phyloP scores from a whole-genome alignment of 2,113 vertebrate genomes.

The Mobula birostris region DNA sequence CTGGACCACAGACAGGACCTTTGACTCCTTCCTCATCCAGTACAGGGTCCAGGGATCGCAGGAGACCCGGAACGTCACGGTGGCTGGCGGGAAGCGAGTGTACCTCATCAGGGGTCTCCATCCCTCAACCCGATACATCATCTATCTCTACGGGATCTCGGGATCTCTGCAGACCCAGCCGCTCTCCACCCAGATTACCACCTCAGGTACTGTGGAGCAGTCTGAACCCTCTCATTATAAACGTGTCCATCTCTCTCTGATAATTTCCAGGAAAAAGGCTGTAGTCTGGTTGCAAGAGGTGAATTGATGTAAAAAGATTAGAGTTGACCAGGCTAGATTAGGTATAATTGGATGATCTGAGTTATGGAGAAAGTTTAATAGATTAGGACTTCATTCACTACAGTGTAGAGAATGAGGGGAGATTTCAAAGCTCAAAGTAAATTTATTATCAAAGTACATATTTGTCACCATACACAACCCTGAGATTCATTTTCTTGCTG shows the following conservation, averaged over 20 bases:
- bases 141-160: conserved; percentile 48
- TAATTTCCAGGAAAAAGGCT: neutral
- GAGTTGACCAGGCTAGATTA: too few relatives aligned
- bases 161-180: conserved; percentile 39
- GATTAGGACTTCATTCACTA: too few relatives aligned
- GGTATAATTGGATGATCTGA: too few relatives aligned
- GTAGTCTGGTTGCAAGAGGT: neutral
- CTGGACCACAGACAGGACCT: conserved; percentile 45
- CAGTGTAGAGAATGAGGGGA: too few relatives aligned
- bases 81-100: neutral
- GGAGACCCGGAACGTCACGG: conserved; percentile 19
- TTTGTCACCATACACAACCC: too few relatives aligned
- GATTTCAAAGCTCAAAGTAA: too few relatives aligned
- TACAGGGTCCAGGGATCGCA: conserved; percentile 44
- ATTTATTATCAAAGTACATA: too few relatives aligned
- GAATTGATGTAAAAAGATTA: too few relatives aligned
- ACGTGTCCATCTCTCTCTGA: neutral
- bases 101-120: conserved; percentile 39
- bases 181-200: conserved; percentile 37
- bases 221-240: too few relatives aligned
- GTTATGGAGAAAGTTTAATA: too few relatives aligned
- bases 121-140: conserved; percentile 48
- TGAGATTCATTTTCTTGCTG: too few relatives aligned
- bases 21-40: conserved; percentile 48
- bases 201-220: conserved; percentile 49